Evolutionary conservation across 2,888 invertebrate genomes (phyloP).

Genomic region (Andrena trimmerana): DNA sequence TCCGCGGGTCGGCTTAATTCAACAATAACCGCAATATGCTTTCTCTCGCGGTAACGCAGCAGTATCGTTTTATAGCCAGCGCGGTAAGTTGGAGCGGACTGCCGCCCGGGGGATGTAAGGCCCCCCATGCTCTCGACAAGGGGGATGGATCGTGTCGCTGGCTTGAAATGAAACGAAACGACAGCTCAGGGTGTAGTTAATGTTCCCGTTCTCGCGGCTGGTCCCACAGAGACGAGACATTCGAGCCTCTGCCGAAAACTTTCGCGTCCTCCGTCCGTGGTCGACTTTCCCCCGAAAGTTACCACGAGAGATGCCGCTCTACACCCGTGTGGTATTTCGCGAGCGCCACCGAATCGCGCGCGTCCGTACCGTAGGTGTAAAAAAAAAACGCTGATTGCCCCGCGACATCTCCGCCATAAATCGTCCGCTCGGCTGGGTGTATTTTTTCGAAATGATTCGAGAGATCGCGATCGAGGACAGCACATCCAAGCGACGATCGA

Average conservation of each 20-base stretch:
- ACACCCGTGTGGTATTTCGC: too few species aligned
- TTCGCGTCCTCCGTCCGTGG: background rate
- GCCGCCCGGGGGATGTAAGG: slow-evolving; percentile 66
- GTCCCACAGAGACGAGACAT: slow-evolving; percentile 1
- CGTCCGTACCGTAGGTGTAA: too few species aligned
- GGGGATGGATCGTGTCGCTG: slow-evolving; percentile 63
- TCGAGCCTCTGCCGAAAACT: slow-evolving; percentile 3
- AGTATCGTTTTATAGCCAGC: slow-evolving; percentile 82
- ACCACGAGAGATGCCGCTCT: too few species aligned
- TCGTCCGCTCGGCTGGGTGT: slow-evolving; percentile 30
- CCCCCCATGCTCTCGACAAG: slow-evolving; percentile 62
- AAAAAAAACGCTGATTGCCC: too few species aligned
- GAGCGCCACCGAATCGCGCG: too few species aligned
- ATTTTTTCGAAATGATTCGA: slow-evolving; percentile 50
- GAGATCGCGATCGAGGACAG: slow-evolving; percentile 50
- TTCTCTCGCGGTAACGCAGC: slow-evolving; percentile 72
- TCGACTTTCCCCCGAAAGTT: too few species aligned
- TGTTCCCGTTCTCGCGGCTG: slow-evolving; percentile 70
- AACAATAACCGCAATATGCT: slow-evolving; percentile 82
- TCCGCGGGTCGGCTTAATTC: slow-evolving; percentile 63
- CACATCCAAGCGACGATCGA: slow-evolving; percentile 50
- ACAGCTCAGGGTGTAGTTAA: slow-evolving; percentile 81
- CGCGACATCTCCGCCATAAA: slow-evolving; percentile 27
- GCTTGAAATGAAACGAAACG: slow-evolving; percentile 78
- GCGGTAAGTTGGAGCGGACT: slow-evolving; percentile 76